These are phyloP conservation scores for Bombus waltoni DNA, from an alignment of 1,140 invertebrate genomes.

Conservation along the genomic window DNA sequence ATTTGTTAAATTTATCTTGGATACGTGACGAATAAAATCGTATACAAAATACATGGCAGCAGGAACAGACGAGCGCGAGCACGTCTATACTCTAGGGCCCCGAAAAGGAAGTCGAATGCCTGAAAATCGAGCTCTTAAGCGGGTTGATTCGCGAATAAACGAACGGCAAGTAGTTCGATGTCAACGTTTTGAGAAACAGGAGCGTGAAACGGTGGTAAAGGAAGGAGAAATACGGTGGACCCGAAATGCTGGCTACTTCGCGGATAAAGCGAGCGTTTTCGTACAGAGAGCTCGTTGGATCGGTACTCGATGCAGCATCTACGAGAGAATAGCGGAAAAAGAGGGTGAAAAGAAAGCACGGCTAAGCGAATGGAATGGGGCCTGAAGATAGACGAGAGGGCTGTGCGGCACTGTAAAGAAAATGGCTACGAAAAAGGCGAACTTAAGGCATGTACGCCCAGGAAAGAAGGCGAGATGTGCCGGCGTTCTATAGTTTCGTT, in stretches of 20 bases:
- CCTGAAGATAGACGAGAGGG: conserved; percentile 43
- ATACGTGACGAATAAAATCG: not conserved
- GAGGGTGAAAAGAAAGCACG: conserved; percentile 14
- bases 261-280: conserved; percentile 58
- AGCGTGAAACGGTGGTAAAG: not conserved
- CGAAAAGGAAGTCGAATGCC: not conserved
- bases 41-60: not conserved
- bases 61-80: too few species aligned
- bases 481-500: conserved; percentile 29
- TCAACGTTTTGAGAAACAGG: conserved; percentile 51
- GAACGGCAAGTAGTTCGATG: not conserved
- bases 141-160: not conserved
- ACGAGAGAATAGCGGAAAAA: conserved; percentile 11
- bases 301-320: conserved; percentile 47
- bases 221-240: not conserved
- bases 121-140: not conserved
- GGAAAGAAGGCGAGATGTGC: conserved; percentile 39
- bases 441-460: conserved; percentile 34
- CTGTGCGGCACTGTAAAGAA: conserved; percentile 10
- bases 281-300: conserved; percentile 49
- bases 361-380: conserved; percentile 36
- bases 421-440: conserved; percentile 36
- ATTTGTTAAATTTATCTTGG: not conserved
- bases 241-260: conserved; percentile 53
- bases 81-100: too few species aligned